These are phyloP conservation scores for Takifugu rubripes DNA, from an alignment of 2,797 vertebrate genomes.

Conservation along the genomic window DNA sequence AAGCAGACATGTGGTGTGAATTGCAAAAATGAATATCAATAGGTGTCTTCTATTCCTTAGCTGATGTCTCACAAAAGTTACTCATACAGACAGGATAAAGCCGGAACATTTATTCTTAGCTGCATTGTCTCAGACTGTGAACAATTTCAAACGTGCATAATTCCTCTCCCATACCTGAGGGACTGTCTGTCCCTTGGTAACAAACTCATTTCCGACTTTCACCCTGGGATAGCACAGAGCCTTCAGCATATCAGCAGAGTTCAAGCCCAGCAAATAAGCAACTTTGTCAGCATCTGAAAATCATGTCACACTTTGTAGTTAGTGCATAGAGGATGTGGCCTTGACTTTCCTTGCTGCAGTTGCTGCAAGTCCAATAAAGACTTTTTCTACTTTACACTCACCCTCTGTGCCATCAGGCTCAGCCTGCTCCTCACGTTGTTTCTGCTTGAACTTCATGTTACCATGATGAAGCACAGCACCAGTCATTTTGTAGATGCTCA, in stretches of 20 bases:
- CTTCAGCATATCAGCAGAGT: constrained; percentile 88
- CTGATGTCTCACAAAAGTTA: too few species aligned
- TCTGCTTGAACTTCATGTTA: constrained; percentile 88
- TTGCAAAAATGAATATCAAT: background rate
- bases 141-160: too few species aligned
- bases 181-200: constrained; percentile 86
- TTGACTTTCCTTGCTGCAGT: too few species aligned
- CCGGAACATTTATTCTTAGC: too few species aligned
- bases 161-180: constrained; percentile 74
- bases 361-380: too few species aligned
- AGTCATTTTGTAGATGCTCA: constrained; percentile 82
- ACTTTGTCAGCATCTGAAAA: constrained; percentile 85
- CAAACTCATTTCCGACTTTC: constrained; percentile 86
- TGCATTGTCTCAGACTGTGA: too few species aligned
- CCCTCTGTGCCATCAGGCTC: constrained; percentile 88
- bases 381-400: constrained; percentile 64
- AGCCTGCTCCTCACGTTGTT: constrained; percentile 85
- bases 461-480: constrained; percentile 84
- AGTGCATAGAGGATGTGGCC: too few species aligned
- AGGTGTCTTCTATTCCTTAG: too few species aligned
- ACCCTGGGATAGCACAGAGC: constrained; percentile 85
- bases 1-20: background rate
- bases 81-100: too few species aligned
- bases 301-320: constrained; percentile 73
- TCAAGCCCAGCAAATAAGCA: constrained; percentile 85